Conservation (phyloP, 1,140 invertebrate species). For the Musca vetustissima region DNA sequence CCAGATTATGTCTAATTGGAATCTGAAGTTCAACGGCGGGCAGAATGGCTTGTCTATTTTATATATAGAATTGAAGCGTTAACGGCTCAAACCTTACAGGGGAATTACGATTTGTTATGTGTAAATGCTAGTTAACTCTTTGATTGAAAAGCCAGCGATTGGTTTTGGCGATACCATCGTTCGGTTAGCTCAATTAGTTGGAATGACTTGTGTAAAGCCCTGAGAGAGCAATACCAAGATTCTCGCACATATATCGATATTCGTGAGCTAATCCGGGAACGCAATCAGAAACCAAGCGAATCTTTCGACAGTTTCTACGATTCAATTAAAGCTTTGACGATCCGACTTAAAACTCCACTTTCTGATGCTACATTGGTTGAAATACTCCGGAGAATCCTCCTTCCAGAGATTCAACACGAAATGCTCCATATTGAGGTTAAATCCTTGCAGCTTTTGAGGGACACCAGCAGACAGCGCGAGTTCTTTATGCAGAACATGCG, state of each 20-base stretch:
- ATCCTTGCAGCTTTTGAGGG: too few species aligned
- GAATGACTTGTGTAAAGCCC: neutral
- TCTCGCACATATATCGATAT: neutral
- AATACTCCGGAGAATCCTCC: too few species aligned
- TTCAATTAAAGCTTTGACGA: neutral
- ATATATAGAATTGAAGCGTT: neutral
- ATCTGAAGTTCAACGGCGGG: neutral
- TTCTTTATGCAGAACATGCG: too few species aligned
- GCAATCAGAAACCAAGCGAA: neutral
- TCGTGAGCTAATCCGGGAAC: neutral
- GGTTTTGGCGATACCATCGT: neutral
- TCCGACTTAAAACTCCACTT: neutral
- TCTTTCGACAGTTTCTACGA: too few species aligned
- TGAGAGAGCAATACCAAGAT: neutral
- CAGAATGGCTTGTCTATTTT: neutral
- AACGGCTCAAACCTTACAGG: neutral
- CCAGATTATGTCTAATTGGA: neutral
- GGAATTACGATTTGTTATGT: neutral
- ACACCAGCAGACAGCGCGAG: neutral
- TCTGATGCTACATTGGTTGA: neutral
- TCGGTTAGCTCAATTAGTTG: neutral
- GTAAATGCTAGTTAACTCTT: neutral
- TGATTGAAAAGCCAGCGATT: neutral
- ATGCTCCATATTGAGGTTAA: neutral
- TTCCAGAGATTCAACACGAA: neutral